Evolutionary conservation across 2,888 invertebrate species (phyloP).

Genomic region (Pristionchus mayeri): DNA sequence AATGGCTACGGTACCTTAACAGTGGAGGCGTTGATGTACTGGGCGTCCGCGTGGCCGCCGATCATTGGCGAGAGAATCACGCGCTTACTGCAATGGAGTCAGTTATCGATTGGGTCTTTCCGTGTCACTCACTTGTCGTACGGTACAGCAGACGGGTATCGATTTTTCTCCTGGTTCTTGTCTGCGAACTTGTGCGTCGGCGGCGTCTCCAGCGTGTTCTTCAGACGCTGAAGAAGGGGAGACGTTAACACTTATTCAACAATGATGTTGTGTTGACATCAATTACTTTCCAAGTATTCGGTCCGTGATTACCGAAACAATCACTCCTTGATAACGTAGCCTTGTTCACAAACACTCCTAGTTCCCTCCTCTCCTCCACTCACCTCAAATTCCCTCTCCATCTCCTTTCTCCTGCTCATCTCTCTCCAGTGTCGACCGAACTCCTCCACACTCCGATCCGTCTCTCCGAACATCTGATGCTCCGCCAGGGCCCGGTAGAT

Average conservation of each 20-base stretch:
- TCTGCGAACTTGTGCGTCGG: constrained; percentile 47
- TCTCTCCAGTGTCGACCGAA: constrained; percentile 56
- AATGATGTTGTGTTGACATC: no score
- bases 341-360: no score
- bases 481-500: constrained; percentile 94
- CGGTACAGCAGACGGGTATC: constrained; percentile 64
- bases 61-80: constrained; percentile 91
- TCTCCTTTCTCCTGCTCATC: neutral
- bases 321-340: no score
- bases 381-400: constrained; percentile 49
- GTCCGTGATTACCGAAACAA: no score
- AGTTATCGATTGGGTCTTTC: neutral
- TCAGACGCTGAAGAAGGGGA: constrained; percentile 18
- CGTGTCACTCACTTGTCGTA: constrained; percentile 58
- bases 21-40: constrained; percentile 94
- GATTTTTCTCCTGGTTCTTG: constrained; percentile 51
- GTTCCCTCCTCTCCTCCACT: neutral
- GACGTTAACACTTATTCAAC: no score
- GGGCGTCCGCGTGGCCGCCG: constrained; percentile 87
- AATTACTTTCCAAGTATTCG: no score
- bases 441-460: constrained; percentile 81
- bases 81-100: constrained; percentile 83
- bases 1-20: constrained; percentile 31
- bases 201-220: constrained; percentile 4
- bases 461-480: constrained; percentile 91